Conservation (phyloP, 1,140 invertebrate genomes). For the Andrena cerasifolii region DNA sequence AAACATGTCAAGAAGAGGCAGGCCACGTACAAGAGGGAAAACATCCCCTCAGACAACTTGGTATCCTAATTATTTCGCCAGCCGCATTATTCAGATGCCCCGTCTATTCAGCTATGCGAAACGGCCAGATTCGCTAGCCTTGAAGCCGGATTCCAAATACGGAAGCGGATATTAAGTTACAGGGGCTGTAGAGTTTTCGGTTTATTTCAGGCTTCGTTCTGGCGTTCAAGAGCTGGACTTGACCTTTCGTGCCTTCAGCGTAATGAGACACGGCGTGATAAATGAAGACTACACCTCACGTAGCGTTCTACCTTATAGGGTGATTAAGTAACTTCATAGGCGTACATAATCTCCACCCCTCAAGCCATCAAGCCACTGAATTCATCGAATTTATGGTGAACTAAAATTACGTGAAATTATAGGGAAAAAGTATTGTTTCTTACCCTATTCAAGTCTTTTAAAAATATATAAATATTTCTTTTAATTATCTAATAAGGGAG, state of each 20-base stretch:
- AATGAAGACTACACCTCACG: not conserved
- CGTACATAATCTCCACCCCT: too few species aligned
- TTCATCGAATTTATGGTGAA: too few species aligned
- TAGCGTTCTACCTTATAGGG: not conserved
- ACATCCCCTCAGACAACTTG: not conserved
- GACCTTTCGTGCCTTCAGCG: constrained; percentile 4
- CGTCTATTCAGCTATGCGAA: constrained; percentile 41
- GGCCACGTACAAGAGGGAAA: not conserved
- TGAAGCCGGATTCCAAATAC: constrained; percentile 29
- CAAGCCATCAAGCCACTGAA: not conserved
- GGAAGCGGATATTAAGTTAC: constrained; percentile 35
- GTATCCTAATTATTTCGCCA: constrained; percentile 42
- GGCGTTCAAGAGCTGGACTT: constrained; percentile 22
- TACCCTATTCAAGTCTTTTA: too few species aligned
- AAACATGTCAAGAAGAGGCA: not conserved
- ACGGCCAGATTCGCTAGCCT: constrained; percentile 2
- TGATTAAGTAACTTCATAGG: not conserved
- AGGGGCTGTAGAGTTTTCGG: constrained; percentile 7
- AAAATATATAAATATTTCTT: too few species aligned
- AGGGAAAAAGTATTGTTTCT: too few species aligned
- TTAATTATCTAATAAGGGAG: too few species aligned
- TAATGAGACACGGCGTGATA: constrained; percentile 2
- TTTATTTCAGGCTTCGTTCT: constrained; percentile 36
- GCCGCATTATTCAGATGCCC: constrained; percentile 31
- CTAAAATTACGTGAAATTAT: too few species aligned